Base-by-base conservation (phyloP, 2,888 invertebrate species). In the Toxonevra muliebris region DNA sequence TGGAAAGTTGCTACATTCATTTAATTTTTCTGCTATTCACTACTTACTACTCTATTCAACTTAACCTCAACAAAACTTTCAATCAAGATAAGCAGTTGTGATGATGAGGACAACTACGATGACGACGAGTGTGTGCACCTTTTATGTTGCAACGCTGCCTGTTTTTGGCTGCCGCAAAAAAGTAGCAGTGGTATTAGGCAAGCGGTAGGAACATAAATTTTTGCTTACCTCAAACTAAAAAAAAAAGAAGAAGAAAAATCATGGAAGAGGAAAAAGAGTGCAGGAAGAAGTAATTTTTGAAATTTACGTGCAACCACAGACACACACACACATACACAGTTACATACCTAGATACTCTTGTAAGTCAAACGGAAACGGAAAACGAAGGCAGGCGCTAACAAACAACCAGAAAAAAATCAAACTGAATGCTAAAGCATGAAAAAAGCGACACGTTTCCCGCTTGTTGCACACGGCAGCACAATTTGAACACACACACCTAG, bases 221-320 rank as follows among this genome's bases (percentile, higher is more conserved):
- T 54, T 54, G 54, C 54, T n/a, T n/a, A 48, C 15, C 15, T 15
- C 50, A 30, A 30, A 30, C 30, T 4, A 7, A 30, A 30, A 4
- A 30, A 30, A 30, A 30, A 30, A 30, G 3, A 30, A 30, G n/a
- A n/a, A n/a, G n/a, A n/a, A 30, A 2, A 30, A 30, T 4, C 30
- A 30, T 30, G 30, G 3, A 30, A 2, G 48, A n/a, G 15, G 48
- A 7, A 7, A 15, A 7, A 11, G 15, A 48, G 48, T 48, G 48
- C 15, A n/a, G 48, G 48, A 48, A 48, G 15, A 10, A 48, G n/a
- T 52, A 66, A 61, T 65, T 65, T 64, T 73, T 68, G 70, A 74
- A 75, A 79, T 79, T 80, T 79, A 80, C 79, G 76, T 76, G 75
- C 76, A 68, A 71, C 65, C 30, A 30, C 30, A 30, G 3, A 30